Base-by-base conservation (phyloP, 2,113 vertebrate species). In the Bubo blakistoni region DNA sequence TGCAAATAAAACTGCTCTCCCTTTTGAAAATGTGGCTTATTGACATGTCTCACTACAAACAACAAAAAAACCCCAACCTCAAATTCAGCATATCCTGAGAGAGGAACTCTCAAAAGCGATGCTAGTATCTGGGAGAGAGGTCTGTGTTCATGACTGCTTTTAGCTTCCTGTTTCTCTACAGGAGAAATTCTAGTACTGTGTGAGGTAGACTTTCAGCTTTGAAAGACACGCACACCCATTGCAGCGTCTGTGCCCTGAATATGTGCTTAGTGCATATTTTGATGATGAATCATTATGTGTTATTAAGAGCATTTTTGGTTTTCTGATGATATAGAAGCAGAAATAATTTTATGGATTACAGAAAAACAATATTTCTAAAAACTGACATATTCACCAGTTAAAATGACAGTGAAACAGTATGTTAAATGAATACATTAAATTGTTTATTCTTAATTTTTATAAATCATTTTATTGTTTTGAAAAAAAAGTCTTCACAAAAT, bases 371-470 rank as follows among this genome's bases (percentile, higher is more conserved):
- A 71, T 70, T 90, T 74, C 32, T 78, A 20, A 69, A 94, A 70
- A 32, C 1, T 1, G 0, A 7, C 4, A 7, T 42, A n/a, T 51
- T 82, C 2, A 16, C 5, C 8, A 26, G 20, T 24, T 62, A 57
- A 90, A 93, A 79, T 6, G 3, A 18, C 25, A 17, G 22, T 27
- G 38, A n/a, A 81, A 55, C 13, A 51, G 11, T 34, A 62, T 85
- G 38, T 9, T 57, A 42, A 67, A 78, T 7, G 10, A 78, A 7
- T 25, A 54, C 1, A 7, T 10, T 32, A 27, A 21, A 55, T 18
- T 25, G 27, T 30, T 89, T 49, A 12, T n/a, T 88, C 46, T 52
- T 77, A 16, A 22, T 63, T 62, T 83, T 70, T 55, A 4, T 26
- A 61, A 94, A 51, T 38, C 0, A 15, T 40, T 55, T 49, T 16